Evolutionary conservation across 2,888 invertebrate species (phyloP).

Genomic region (Clunio marinus): DNA sequence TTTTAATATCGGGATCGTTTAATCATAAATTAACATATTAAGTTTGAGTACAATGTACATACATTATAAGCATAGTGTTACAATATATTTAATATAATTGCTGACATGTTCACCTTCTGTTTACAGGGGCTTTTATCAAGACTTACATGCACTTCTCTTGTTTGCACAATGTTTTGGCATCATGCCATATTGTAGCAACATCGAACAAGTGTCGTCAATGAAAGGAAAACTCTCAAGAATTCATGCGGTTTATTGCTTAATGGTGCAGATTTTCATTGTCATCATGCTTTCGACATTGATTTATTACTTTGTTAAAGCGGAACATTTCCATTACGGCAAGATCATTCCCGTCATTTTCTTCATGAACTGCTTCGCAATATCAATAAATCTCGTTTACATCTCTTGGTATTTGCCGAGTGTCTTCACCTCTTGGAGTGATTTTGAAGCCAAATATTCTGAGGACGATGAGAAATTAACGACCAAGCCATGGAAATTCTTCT

Average conservation of each 20-base stretch:
- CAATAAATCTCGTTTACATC: neutral
- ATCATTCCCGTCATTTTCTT: slow-evolving; percentile 9
- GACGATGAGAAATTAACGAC: too few relatives aligned
- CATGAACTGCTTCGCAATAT: neutral
- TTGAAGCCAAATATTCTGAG: neutral
- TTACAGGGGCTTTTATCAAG: neutral
- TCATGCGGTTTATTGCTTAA: neutral
- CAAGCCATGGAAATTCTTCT: too few relatives aligned
- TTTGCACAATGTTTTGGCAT: slow-evolving; percentile 46
- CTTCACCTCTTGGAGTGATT: neutral
- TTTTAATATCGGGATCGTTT: too few relatives aligned
- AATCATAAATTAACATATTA: too few relatives aligned
- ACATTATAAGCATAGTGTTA: too few relatives aligned
- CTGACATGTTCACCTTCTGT: neutral
- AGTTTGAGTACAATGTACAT: too few relatives aligned
- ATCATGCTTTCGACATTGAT: slow-evolving; percentile 18
- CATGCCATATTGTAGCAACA: slow-evolving; percentile 45
- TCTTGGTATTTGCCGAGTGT: neutral
- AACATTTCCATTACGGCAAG: neutral
- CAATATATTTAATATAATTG: too few relatives aligned
- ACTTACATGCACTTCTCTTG: slow-evolving; percentile 41
- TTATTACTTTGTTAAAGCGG: neutral
- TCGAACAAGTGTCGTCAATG: slow-evolving; percentile 32
- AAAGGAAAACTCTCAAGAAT: slow-evolving; percentile 1
- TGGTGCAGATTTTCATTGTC: neutral